These are phyloP conservation scores for Campoplex nolae DNA, from an alignment of 2,888 invertebrate species.

Conservation along the genomic window DNA sequence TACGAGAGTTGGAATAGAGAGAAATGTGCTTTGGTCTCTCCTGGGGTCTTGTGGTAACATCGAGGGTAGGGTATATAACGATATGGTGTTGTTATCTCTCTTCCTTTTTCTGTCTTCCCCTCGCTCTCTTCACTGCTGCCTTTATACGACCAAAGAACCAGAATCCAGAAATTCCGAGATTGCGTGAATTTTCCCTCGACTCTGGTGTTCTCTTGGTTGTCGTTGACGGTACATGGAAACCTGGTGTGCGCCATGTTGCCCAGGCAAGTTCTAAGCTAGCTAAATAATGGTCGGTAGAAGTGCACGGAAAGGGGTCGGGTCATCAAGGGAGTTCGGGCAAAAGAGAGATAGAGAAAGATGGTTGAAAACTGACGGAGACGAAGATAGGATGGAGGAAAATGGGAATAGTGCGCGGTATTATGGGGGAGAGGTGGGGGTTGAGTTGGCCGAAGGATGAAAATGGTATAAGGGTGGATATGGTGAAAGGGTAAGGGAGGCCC, in stretches of 20 bases:
- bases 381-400: conserved; percentile 52
- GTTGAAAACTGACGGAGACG: conserved; percentile 51
- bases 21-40: conserved; percentile 58
- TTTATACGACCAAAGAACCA: conserved; percentile 74
- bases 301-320: conserved; percentile 75
- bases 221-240: conserved; percentile 65
- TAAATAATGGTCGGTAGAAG: conserved; percentile 84
- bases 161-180: conserved; percentile 77
- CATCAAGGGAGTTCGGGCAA: conserved; percentile 54
- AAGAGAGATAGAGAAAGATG: conserved; percentile 50
- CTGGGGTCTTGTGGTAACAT: conserved; percentile 49
- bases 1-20: conserved; percentile 55
- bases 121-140: background rate
- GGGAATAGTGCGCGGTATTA: conserved; percentile 57
- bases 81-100: conserved; percentile 35
- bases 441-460: conserved; percentile 66
- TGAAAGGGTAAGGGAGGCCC: conserved; percentile 58
- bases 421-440: conserved; percentile 46
- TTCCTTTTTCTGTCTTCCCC: conserved; percentile 22
- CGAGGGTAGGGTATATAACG: conserved; percentile 25
- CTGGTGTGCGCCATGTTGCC: conserved; percentile 77
- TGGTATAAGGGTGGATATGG: conserved; percentile 61
- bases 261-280: conserved; percentile 82
- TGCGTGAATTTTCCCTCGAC: conserved; percentile 62
- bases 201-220: conserved; percentile 49